Conservation (phyloP, 53 echinoderm and acorn worm genomes). For the Henricia sp. region DNA sequence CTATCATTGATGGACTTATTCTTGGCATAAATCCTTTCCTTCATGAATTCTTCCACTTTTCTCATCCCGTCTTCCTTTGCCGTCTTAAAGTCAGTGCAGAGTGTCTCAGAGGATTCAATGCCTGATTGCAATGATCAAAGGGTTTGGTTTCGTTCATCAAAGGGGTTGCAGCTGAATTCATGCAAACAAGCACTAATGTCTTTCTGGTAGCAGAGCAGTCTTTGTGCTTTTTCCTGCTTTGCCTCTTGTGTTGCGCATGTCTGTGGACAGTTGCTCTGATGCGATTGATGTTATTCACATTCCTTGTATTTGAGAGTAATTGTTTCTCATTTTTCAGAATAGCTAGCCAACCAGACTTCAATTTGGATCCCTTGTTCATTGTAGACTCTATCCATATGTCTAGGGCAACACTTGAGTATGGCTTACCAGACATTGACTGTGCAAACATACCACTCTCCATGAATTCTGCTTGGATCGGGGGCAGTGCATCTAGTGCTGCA, state of each 20-base stretch:
- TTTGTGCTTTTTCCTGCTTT: slow-evolving; percentile 19
- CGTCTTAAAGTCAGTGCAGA: slow-evolving; percentile 43
- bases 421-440: slow-evolving; percentile 60
- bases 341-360: slow-evolving; percentile 53
- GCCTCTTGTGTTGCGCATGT: slow-evolving; percentile 46
- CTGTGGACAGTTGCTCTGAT: slow-evolving; percentile 66
- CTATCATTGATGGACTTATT: slow-evolving; percentile 50
- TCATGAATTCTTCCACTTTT: slow-evolving; percentile 60
- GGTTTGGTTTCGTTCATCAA: slow-evolving; percentile 59
- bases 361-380: slow-evolving; percentile 57
- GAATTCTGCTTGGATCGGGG: slow-evolving; percentile 3
- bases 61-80: slow-evolving; percentile 59
- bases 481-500: slow-evolving; percentile 8
- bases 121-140: slow-evolving; percentile 63
- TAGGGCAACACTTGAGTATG: slow-evolving; percentile 43
- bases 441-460: slow-evolving; percentile 30
- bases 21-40: slow-evolving; percentile 62
- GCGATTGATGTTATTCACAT: slow-evolving; percentile 68
- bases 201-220: slow-evolving; percentile 24
- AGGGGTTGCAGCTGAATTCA: slow-evolving; percentile 63
- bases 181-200: slow-evolving; percentile 59
- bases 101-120: slow-evolving; percentile 42
- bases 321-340: slow-evolving; percentile 72
- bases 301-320: slow-evolving; percentile 63
- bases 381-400: slow-evolving; percentile 67